Percentiles rank a stretch among this genome's conserved stretches.
phyloP scores from a whole-genome alignment of 2,797 vertebrate genomes.

The Ptychobarbus kaznakovi region DNA sequence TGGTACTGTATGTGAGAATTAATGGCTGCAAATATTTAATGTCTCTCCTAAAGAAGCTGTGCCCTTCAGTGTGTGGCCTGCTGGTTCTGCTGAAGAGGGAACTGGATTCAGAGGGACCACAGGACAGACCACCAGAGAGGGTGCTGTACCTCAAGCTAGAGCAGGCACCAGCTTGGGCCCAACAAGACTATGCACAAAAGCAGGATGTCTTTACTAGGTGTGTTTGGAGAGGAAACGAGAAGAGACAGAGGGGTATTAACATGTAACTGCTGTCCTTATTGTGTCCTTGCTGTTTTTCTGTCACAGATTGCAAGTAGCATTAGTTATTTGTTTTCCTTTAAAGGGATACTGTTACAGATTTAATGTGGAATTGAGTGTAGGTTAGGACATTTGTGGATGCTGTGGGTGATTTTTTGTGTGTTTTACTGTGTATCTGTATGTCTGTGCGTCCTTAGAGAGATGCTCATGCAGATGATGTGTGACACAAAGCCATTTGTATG shows the following conservation, averaged over 20 bases:
- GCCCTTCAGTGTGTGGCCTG: conserved; percentile 76
- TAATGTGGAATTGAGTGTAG: not conserved
- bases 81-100: conserved; percentile 79
- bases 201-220: conserved; percentile 80
- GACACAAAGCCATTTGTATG: conserved; percentile 80
- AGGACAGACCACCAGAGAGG: conserved; percentile 62
- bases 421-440: conserved; percentile 32
- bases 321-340: not conserved
- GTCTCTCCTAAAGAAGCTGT: conserved; percentile 60
- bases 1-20: not conserved
- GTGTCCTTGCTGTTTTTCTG: not conserved
- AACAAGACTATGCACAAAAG: conserved; percentile 64
- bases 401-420: not conserved
- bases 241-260: not conserved
- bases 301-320: not conserved
- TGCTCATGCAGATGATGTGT: conserved; percentile 80
- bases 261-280: not conserved
- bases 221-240: not conserved
- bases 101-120: conserved; percentile 23
- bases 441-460: conserved; percentile 73
- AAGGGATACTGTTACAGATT: not conserved
- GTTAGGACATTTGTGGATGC: not conserved
- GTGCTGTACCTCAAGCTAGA: conserved; percentile 82
- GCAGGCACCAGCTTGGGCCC: conserved; percentile 72
- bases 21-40: conserved; percentile 63